Evolutionary conservation across 2,113 vertebrate genomes (phyloP).

Genomic region (Diphyllodes magnificus): DNA sequence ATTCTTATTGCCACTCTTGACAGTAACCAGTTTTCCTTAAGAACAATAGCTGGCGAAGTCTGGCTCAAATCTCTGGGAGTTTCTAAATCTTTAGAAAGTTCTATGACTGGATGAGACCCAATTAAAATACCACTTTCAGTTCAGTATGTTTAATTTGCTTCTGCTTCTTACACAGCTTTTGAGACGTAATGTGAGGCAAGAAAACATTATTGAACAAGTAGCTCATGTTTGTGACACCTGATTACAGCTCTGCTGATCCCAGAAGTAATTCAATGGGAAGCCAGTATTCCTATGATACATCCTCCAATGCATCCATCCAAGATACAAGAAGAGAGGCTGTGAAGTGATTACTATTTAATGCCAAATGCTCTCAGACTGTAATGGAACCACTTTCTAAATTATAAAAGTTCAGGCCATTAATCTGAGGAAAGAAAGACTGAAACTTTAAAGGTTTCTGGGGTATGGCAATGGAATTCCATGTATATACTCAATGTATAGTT

Average conservation of each 20-base stretch:
- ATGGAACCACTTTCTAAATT: neutral
- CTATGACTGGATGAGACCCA: neutral
- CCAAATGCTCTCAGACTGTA: neutral
- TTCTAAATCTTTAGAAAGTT: neutral
- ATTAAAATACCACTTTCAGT: neutral
- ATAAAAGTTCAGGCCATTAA: neutral
- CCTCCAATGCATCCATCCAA: neutral
- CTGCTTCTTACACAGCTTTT: neutral
- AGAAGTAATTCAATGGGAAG: neutral
- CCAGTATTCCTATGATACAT: neutral
- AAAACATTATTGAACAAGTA: neutral
- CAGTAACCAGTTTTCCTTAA: neutral
- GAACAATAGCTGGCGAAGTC: neutral
- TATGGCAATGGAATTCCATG: neutral
- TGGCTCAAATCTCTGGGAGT: neutral
- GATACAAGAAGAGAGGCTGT: neutral
- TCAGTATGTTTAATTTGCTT: neutral
- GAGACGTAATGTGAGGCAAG: neutral
- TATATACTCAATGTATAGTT: neutral
- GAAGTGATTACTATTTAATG: neutral
- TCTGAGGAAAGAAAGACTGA: neutral
- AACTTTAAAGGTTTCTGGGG: neutral
- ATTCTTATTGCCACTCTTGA: neutral
- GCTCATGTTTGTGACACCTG: neutral
- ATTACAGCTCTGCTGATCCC: neutral